Conservation (phyloP, 1,140 invertebrate genomes). For the Meteorus sp. region DNA sequence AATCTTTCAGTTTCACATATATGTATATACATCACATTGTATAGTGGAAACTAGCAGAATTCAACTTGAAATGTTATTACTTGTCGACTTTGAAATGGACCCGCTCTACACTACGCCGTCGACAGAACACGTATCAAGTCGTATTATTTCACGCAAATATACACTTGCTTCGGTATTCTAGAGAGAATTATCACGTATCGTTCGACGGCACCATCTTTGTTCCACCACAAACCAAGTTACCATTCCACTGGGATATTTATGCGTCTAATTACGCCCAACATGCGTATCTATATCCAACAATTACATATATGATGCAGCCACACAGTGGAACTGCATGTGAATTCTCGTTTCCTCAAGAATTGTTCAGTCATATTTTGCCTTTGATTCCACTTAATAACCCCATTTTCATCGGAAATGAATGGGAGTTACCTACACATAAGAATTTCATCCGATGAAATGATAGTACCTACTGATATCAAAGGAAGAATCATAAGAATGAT, state of each 20-base stretch:
- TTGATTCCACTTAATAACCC: too few species aligned
- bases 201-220: conserved; percentile 22
- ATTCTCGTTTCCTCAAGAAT: too few species aligned
- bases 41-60: conserved; percentile 6
- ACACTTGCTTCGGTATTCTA: conserved; percentile 10
- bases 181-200: conserved; percentile 28
- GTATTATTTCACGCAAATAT: too few species aligned
- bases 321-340: too few species aligned
- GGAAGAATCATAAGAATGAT: too few species aligned
- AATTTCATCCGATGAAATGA: too few species aligned
- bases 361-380: too few species aligned
- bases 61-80: conserved; percentile 21
- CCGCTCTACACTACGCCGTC: conserved; percentile 9
- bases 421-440: too few species aligned
- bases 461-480: too few species aligned
- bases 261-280: conserved; percentile 17
- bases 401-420: too few species aligned
- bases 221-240: background rate
- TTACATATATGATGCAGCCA: too few species aligned
- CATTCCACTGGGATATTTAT: conserved; percentile 26
- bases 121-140: conserved; percentile 18
- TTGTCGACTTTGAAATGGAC: conserved; percentile 26
- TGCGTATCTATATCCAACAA: too few species aligned
- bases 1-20: background rate
- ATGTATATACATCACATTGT: conserved; percentile 13